phyloP scores from a whole-genome alignment of 2,113 vertebrate species.

The Rostratula benghalensis region DNA sequence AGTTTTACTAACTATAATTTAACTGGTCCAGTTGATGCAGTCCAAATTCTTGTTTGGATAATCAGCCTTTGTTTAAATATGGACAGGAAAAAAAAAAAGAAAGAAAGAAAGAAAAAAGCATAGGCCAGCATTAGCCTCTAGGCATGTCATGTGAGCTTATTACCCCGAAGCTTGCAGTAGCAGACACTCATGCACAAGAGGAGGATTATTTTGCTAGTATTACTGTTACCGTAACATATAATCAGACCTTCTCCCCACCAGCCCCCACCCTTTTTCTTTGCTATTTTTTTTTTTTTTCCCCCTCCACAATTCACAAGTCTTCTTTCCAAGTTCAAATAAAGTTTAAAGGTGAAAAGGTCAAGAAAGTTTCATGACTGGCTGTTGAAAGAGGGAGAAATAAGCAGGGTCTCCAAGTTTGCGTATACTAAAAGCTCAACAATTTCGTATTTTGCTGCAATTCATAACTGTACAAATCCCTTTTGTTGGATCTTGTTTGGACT shows the following conservation, averaged over 20 bases:
- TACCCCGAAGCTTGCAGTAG: conserved; percentile 78
- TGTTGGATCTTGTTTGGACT: conserved; percentile 74
- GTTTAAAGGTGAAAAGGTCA: conserved; percentile 88
- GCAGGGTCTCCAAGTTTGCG: conserved; percentile 71
- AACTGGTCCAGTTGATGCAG: conserved; percentile 72
- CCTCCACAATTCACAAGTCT: conserved; percentile 78
- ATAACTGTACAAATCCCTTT: conserved; percentile 60
- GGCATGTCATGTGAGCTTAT: conserved; percentile 88
- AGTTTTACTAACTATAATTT: conserved; percentile 84
- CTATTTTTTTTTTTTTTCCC: background rate
- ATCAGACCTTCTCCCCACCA: conserved; percentile 71
- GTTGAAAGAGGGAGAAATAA: conserved; percentile 80
- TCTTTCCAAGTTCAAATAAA: conserved; percentile 85
- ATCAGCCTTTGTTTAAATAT: conserved; percentile 87
- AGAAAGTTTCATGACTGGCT: conserved; percentile 82
- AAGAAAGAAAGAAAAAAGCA: conserved; percentile 43
- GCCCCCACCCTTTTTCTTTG: conserved; percentile 8
- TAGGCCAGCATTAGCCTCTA: conserved; percentile 80
- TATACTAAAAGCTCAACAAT: conserved; percentile 69
- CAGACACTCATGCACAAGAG: conserved; percentile 80
- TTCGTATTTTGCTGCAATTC: conserved; percentile 74
- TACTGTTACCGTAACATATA: conserved; percentile 81
- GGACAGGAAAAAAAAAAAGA: background rate
- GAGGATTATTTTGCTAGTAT: conserved; percentile 82
- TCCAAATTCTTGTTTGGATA: conserved; percentile 88